These are phyloP conservation scores for Ormia ochracea DNA, from an alignment of 2,888 invertebrate species.

Conservation along the genomic window DNA sequence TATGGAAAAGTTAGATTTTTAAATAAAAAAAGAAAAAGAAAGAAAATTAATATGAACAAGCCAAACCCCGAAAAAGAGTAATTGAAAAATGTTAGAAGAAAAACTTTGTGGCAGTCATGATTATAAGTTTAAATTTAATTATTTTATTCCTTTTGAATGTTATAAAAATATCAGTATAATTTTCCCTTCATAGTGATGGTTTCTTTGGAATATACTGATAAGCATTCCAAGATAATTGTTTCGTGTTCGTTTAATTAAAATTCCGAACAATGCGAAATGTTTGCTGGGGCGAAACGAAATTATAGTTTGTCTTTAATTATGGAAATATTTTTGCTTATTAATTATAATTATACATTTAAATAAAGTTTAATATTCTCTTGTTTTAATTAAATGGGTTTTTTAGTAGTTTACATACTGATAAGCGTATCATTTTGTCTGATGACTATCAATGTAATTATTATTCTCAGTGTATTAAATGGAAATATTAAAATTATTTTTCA, in stretches of 20 bases:
- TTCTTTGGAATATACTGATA: constrained; percentile 12
- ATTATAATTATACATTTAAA: no score
- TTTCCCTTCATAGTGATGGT: background rate
- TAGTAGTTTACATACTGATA: no score
- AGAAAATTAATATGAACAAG: background rate
- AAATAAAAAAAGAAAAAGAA: background rate
- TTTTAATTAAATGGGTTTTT: background rate
- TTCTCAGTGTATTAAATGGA: no score
- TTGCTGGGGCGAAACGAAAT: constrained; percentile 3
- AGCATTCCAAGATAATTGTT: constrained; percentile 58
- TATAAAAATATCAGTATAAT: background rate
- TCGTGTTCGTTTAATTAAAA: constrained; percentile 58
- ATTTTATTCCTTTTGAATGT: background rate
- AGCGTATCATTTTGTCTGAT: no score
- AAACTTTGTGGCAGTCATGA: constrained; percentile 11
- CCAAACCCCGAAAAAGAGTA: background rate
- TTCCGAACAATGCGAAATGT: background rate
- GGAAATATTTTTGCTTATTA: constrained; percentile 21
- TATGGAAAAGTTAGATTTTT: background rate
- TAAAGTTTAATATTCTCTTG: no score
- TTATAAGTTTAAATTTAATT: constrained; percentile 43
- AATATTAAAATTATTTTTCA: no score
- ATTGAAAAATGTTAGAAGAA: background rate
- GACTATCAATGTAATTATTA: no score
- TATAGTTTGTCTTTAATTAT: constrained; percentile 18